phyloP scores from a whole-genome alignment of 2,113 vertebrate genomes.

The Stegostoma tigrinum region DNA sequence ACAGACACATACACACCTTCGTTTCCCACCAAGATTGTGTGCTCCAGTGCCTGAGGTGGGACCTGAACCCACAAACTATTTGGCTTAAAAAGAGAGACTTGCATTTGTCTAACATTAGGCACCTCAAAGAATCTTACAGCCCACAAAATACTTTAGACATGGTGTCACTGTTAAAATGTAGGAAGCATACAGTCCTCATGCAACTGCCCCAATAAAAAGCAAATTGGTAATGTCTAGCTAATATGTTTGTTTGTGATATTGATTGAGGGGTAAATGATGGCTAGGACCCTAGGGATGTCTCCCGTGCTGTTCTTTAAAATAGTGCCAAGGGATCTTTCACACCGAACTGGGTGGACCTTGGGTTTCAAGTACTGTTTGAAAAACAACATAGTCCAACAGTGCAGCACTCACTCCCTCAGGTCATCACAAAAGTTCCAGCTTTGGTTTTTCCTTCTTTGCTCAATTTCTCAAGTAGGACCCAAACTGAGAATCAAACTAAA shows the following conservation, averaged over 20 bases:
- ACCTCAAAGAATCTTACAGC: too few species aligned
- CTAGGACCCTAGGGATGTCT: background rate
- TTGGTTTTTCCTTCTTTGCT: background rate
- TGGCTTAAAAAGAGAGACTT: background rate
- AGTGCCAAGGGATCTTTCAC: background rate
- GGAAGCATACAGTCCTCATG: too few species aligned
- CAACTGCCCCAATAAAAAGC: too few species aligned
- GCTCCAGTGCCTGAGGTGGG: too few species aligned
- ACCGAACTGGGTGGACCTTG: background rate
- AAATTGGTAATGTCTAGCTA: background rate
- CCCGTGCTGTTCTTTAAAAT: background rate
- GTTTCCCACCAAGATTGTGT: too few species aligned
- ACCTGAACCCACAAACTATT: too few species aligned
- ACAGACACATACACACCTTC: too few species aligned
- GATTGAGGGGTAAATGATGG: background rate
- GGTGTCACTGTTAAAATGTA: too few species aligned
- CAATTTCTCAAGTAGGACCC: too few species aligned
- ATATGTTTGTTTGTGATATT: background rate
- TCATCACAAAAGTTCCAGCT: background rate
- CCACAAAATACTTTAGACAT: too few species aligned
- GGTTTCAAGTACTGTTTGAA: background rate
- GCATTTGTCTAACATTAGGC: too few species aligned
- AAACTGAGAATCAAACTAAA: too few species aligned
- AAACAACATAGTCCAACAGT: background rate
- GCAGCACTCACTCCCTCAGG: background rate